phyloP scores from a whole-genome alignment of 2,113 vertebrate genomes.

The Chaetops frenatus region DNA sequence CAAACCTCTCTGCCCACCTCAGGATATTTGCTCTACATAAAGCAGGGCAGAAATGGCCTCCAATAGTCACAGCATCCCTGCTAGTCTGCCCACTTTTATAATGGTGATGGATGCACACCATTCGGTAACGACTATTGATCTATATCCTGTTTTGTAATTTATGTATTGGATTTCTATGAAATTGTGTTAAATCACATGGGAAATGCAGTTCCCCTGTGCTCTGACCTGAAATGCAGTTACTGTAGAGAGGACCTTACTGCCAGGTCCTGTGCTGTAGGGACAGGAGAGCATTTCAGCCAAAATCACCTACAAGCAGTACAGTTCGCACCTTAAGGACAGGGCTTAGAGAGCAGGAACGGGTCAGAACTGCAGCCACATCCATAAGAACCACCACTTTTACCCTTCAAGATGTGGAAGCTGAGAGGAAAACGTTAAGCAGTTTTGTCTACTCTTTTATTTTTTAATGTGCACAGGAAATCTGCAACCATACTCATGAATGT shows the following conservation, averaged over 20 bases:
- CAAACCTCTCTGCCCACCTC: background rate
- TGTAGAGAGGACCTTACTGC: background rate
- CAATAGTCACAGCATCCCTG: background rate
- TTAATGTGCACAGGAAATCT: background rate
- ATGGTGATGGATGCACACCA: background rate
- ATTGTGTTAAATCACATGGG: background rate
- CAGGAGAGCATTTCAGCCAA: background rate
- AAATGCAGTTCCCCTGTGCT: background rate
- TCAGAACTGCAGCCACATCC: background rate
- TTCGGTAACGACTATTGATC: background rate
- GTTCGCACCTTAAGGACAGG: background rate
- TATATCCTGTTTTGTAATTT: background rate
- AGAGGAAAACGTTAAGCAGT: background rate
- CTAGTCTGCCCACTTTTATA: background rate
- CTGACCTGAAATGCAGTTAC: background rate
- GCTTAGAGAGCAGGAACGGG: background rate
- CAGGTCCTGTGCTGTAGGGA: background rate
- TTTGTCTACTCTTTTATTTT: background rate
- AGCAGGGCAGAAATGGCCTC: background rate
- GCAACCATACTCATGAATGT: background rate
- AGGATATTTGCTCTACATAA: background rate
- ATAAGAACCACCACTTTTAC: background rate
- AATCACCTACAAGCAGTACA: background rate
- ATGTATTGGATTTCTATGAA: background rate
- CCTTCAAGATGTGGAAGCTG: accelerated